Base-by-base conservation (phyloP, 2,888 invertebrate genomes). In the Thecophora atra region DNA sequence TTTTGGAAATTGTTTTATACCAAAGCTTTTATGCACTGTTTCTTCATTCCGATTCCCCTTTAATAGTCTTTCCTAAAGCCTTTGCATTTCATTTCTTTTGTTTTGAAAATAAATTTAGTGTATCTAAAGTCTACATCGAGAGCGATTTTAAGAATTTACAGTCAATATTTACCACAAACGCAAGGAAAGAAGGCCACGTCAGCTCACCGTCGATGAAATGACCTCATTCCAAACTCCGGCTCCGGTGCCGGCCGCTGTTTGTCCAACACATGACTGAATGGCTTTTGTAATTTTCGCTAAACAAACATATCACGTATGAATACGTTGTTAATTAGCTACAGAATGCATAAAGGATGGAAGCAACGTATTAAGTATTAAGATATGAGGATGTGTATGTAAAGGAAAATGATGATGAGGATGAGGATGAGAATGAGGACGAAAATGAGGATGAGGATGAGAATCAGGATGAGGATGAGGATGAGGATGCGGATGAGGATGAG, bases 241-340 rank as follows among this genome's bases (percentile, higher is more conserved):
- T 54, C 54, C 67, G 47, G 6, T 26, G 15, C 26, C 7, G 37
- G 37, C 37, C 37, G 17, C 5, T 42, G 56, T 54, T 30, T 56
- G 21, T 42, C 51, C 24, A 51, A 66, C 47, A 26, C 21, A 56
- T 67, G 67, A 54, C 37, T 67, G 67, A 67, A 67, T 67, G 56
- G 37, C 54, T 67, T 66, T 54, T 67, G 56, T 54, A 67, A 67
- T 67, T 67, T 67, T 67, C 54, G 56, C 24, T 67, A 54, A 37
- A 30, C 66, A 67, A 67, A 52, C 37, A 67, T 67, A 47, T 67
- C 30, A 54, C 67, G 67, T 56, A 67, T 67, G 67, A 67, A 67
- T 67, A 37, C 21, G 17, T 37, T 37, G 67, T 56, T 67, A 67
- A 67, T 67, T 67, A 67, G 56, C 56, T 67, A 37, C 30, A 19